These are phyloP conservation scores for Montipora cactus DNA, from an alignment of 64 coral and sea anemone genomes.

Conservation along the genomic window DNA sequence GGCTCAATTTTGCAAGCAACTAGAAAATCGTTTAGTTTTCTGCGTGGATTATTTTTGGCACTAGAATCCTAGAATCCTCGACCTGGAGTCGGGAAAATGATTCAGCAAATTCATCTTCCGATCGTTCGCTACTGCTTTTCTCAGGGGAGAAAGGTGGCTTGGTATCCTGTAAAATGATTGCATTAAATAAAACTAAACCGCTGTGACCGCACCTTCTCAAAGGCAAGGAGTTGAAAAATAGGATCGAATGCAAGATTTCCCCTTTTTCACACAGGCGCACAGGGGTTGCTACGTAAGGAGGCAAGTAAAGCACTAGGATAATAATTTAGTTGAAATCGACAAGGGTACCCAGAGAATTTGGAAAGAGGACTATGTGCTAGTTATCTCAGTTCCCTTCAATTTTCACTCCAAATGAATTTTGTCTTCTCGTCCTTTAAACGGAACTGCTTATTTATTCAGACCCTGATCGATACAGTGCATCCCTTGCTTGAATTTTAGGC, in stretches of 20 bases:
- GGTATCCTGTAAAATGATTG: no score
- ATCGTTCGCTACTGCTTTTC: background rate
- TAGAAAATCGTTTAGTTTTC: slow-evolving; percentile 59
- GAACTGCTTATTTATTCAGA: background rate
- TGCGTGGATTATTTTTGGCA: background rate
- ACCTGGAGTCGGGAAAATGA: background rate
- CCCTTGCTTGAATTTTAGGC: background rate
- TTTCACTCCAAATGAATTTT: slow-evolving; percentile 15
- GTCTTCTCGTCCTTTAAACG: background rate
- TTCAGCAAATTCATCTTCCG: background rate
- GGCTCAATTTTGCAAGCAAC: background rate
- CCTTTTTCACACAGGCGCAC: background rate
- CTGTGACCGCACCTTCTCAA: background rate
- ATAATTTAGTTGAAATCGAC: slow-evolving; percentile 16
- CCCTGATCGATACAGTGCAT: background rate
- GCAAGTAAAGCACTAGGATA: slow-evolving; percentile 24
- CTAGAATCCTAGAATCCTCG: background rate
- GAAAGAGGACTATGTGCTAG: slow-evolving; percentile 12
- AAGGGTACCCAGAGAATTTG: slow-evolving; percentile 22
- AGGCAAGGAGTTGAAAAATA: slow-evolving; percentile 12
- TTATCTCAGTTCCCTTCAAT: slow-evolving; percentile 2
- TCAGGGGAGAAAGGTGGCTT: background rate
- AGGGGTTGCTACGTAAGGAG: slow-evolving; percentile 20
- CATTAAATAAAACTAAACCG: no score
- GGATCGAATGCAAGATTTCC: slow-evolving; percentile 13